Evolutionary conservation across 2,797 vertebrate species (phyloP).

Genomic region (Helarctos malayanus): DNA sequence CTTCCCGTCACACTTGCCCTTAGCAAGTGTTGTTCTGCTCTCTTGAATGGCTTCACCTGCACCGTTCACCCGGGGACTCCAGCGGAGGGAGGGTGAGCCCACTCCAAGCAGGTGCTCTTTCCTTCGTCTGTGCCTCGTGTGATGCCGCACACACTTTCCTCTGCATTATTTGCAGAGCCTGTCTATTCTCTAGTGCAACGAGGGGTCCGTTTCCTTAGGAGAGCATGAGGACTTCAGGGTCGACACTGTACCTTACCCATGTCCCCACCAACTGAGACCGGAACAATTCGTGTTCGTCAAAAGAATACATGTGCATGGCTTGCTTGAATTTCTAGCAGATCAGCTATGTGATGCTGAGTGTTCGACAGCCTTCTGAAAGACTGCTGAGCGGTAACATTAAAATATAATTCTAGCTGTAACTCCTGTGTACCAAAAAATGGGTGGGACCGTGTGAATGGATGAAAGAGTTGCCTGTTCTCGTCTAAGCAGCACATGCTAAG

Average conservation of each 20-base stretch:
- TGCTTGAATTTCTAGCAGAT: background rate
- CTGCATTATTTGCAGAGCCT: background rate
- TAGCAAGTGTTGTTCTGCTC: slow-evolving; percentile 39
- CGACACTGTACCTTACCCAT: background rate
- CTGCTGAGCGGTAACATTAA: background rate
- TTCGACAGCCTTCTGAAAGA: slow-evolving; percentile 42
- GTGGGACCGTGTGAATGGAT: background rate
- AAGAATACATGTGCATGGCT: background rate
- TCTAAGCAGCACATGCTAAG: slow-evolving; percentile 19
- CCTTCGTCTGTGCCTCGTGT: background rate
- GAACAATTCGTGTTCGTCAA: background rate
- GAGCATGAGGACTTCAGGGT: background rate
- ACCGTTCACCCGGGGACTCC: background rate
- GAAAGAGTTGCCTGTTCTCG: background rate
- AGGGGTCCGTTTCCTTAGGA: background rate
- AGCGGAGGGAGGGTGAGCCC: background rate
- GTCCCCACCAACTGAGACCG: background rate
- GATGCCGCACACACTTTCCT: background rate
- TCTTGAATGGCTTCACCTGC: slow-evolving; percentile 23
- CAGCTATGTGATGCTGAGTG: background rate
- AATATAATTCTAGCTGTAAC: background rate
- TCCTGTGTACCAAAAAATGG: background rate
- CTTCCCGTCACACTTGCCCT: background rate
- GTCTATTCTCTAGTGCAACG: background rate
- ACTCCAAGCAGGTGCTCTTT: background rate